Base-by-base conservation (phyloP, 2,888 invertebrate species). In the Pollenia amentaria region DNA sequence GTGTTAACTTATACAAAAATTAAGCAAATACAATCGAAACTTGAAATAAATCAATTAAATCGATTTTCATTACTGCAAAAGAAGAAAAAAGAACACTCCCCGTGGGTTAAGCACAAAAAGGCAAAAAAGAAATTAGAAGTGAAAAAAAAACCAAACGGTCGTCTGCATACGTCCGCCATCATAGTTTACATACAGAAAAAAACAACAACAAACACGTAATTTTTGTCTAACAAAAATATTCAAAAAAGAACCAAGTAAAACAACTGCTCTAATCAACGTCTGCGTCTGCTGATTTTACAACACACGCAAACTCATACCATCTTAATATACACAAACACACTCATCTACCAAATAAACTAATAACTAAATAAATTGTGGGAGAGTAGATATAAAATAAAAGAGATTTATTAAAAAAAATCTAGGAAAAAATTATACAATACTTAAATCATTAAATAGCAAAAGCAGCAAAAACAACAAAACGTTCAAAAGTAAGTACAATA, bases 1-100 rank as follows among this genome's bases (percentile, higher is more conserved):
- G 72, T 78, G 40, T 65, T 65, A 65, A 62, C 70, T 40, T 48
- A 14, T 77, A 69, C n/a, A 67, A 48, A 57, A 73, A 38, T 42
- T 51, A 8, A n/a, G n/a, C n/a, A n/a, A 46, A 16, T 3, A 0
- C 8, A 53, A 60, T 60, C 60, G 29, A 40, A 55, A 16, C 0
- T 48, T 60, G 67, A 69, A 77, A 77, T 46, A 87, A 87, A 87
- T 87, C 87, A 81, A 87, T 87, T 81, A 87, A 60, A 80, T 84
- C 73, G 84, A 84, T 84, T 87, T 87, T 77, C 64, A 48, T 84
- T 65, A 18, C 53, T 60, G 73, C 65, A 67, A 84, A 65, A 64
- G 64, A 55, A 51, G 46, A 67, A 46, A 7, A 67, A 84, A 79
- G 78, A 84, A 87, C 87, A 84, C 84, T 80, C 67, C 77, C 84